phyloP scores from a whole-genome alignment of 2,888 invertebrate species.

The Chrysotoxum bicinctum region DNA sequence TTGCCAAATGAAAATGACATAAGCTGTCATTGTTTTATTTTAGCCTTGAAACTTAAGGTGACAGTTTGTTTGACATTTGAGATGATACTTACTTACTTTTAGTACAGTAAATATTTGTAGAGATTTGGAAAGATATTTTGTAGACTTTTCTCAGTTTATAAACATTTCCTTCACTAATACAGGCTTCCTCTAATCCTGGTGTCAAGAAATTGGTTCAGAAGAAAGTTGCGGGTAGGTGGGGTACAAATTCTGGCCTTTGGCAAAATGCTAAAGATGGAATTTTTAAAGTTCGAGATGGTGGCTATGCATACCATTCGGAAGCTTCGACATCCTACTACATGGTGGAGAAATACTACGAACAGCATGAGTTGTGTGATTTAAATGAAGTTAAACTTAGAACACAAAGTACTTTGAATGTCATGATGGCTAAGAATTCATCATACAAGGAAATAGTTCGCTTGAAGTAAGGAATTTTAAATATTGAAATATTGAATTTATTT shows the following conservation, averaged over 20 bases:
- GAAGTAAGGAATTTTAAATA: constrained; percentile 70
- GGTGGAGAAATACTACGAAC: constrained; percentile 77
- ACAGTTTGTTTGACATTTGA: too few relatives aligned
- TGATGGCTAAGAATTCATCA: constrained; percentile 76
- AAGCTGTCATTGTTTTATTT: too few relatives aligned
- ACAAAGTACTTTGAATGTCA: constrained; percentile 74
- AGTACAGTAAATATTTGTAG: too few relatives aligned
- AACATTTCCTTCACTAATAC: neutral
- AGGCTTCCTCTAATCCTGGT: constrained; percentile 75
- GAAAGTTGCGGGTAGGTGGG: constrained; percentile 36
- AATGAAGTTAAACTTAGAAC: constrained; percentile 78
- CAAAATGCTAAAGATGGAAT: constrained; percentile 76
- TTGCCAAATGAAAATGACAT: too few relatives aligned
- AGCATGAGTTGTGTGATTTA: constrained; percentile 79
- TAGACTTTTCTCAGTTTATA: neutral
- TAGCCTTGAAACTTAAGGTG: too few relatives aligned
- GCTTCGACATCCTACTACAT: constrained; percentile 75
- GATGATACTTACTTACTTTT: too few relatives aligned
- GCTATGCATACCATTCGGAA: constrained; percentile 79
- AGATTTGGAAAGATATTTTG: too few relatives aligned
- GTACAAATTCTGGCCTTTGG: constrained; percentile 74
- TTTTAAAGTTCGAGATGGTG: constrained; percentile 75
- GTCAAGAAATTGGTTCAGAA: constrained; percentile 72
- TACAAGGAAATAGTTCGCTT: constrained; percentile 77
- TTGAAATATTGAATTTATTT: neutral